These are phyloP conservation scores for Nibea albiflora DNA, from an alignment of 2,113 vertebrate genomes.

Conservation along the genomic window DNA sequence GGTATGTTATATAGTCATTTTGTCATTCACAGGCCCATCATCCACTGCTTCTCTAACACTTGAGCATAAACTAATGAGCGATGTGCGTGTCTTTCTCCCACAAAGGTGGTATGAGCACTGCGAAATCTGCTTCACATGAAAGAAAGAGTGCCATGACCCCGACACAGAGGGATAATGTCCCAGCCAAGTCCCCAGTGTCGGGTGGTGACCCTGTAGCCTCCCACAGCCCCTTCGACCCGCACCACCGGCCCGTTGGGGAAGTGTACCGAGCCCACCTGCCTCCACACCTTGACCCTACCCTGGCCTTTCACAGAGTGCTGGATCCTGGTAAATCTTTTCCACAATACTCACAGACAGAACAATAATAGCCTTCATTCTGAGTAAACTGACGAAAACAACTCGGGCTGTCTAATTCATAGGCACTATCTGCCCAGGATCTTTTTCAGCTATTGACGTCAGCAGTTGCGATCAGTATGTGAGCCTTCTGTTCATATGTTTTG, in stretches of 20 bases:
- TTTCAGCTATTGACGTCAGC: conserved; percentile 68
- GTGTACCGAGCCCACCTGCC: conserved; percentile 92
- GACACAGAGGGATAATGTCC: conserved; percentile 92
- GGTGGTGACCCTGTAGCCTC: conserved; percentile 89
- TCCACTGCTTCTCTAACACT: background rate
- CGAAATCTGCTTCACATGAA: conserved; percentile 91
- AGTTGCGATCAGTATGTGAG: conserved; percentile 43
- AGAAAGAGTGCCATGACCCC: conserved; percentile 94
- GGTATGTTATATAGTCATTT: conserved; percentile 78
- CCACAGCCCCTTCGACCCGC: conserved; percentile 95
- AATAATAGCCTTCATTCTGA: conserved; percentile 16
- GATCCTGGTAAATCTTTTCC: conserved; percentile 88
- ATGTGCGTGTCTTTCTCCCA: conserved; percentile 22
- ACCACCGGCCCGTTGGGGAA: conserved; percentile 90
- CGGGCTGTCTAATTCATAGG: conserved; percentile 48
- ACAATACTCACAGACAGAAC: background rate
- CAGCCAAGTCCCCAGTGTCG: conserved; percentile 94
- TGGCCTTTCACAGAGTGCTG: conserved; percentile 92
- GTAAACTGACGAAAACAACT: conserved; percentile 35
- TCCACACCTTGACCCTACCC: conserved; percentile 90
- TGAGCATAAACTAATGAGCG: background rate
- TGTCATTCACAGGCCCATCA: conserved; percentile 2
- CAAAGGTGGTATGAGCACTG: conserved; percentile 87
- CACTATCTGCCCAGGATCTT: conserved; percentile 36
- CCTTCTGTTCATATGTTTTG: conserved; percentile 57